These are phyloP conservation scores for Drosophila mettleri DNA, from an alignment of 2,888 invertebrate species.

Conservation along the genomic window DNA sequence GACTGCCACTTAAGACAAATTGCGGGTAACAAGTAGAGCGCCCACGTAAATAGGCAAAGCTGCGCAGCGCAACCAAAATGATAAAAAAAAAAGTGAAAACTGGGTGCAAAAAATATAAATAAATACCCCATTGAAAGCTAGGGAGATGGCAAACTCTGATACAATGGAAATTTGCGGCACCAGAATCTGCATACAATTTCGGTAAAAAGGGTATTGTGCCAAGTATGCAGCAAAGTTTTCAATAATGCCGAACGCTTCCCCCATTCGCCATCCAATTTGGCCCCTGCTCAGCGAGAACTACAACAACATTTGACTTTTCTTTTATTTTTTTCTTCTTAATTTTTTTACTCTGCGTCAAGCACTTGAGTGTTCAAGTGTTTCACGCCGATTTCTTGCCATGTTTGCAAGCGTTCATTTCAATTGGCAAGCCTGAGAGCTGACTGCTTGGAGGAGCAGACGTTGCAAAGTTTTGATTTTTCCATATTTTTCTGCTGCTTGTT, in stretches of 20 bases:
- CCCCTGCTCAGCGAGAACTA: neutral
- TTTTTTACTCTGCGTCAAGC: conserved; percentile 46
- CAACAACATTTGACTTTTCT: conserved; percentile 41
- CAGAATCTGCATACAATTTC: conserved; percentile 67
- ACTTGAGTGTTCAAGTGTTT: conserved; percentile 80
- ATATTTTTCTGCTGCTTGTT: conserved; percentile 30
- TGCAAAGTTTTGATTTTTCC: conserved; percentile 4
- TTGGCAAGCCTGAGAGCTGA: conserved; percentile 28
- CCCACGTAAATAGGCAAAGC: conserved; percentile 65
- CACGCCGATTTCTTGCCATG: conserved; percentile 70
- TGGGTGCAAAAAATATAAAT: conserved; percentile 48
- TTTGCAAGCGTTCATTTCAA: conserved; percentile 55
- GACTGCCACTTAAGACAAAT: conserved; percentile 83
- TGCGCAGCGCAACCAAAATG: conserved; percentile 10
- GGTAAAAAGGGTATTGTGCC: conserved; percentile 41
- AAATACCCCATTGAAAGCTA: conserved; percentile 54
- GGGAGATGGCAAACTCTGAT: conserved; percentile 28
- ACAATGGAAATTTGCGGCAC: conserved; percentile 65
- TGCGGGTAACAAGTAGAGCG: conserved; percentile 80
- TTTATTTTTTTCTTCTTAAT: no score
- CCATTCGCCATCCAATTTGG: neutral
- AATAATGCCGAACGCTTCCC: conserved; percentile 28
- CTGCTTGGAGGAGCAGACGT: neutral
- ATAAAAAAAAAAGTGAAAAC: conserved; percentile 25
- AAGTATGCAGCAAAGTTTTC: conserved; percentile 65